A percentile compares a stretch with the other conserved stretches of the same genome.
phyloP scores from a whole-genome alignment of 2,797 vertebrate species.

The Synaphobranchus kaupii region DNA sequence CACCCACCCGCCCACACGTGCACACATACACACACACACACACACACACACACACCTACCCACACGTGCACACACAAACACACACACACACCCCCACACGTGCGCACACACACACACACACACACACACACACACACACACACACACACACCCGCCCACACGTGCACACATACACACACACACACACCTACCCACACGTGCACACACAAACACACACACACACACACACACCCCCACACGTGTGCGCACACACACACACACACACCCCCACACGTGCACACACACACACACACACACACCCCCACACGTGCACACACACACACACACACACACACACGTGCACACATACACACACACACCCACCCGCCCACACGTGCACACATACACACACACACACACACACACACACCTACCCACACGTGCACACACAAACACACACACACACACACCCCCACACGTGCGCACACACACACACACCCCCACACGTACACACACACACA shows the following conservation, averaged over 20 bases:
- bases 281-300: too few relatives aligned
- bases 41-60: background rate
- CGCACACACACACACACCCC: background rate
- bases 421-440: background rate
- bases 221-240: background rate
- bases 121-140: background rate
- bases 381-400: background rate
- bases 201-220: background rate
- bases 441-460: background rate
- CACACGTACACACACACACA: conserved; percentile 11
- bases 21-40: background rate
- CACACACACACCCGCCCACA: background rate
- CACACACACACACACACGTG: background rate
- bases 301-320: too few relatives aligned
- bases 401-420: background rate
- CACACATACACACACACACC: background rate
- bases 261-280: background rate
- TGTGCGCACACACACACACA: background rate
- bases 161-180: background rate
- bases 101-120: too few relatives aligned
- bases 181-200: too few relatives aligned
- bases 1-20: background rate
- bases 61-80: background rate
- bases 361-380: background rate
- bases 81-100: background rate